phyloP scores from a whole-genome alignment of 2,113 vertebrate species.

The Daphoenositta chrysoptera region DNA sequence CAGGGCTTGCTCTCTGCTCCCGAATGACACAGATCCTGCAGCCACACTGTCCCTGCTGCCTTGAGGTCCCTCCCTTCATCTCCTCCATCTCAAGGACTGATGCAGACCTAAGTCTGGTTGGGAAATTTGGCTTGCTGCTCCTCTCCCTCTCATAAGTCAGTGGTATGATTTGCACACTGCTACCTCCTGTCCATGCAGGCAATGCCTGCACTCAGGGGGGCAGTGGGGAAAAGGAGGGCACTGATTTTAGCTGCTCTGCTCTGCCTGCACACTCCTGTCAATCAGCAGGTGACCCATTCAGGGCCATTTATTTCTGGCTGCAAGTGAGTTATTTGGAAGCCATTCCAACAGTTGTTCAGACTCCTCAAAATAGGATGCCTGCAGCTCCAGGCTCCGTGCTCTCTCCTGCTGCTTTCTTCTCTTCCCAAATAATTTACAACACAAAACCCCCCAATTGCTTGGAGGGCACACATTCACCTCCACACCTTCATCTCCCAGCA shows the following conservation, averaged over 20 bases:
- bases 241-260: slow-evolving; percentile 29
- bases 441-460: background rate
- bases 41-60: rapidly evolving
- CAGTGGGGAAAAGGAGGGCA: background rate
- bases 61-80: rapidly evolving
- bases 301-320: slow-evolving; percentile 70
- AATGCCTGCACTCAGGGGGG: background rate
- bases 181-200: background rate
- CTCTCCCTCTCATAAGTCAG: background rate
- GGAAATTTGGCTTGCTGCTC: background rate
- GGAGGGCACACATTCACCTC: background rate
- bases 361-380: slow-evolving; percentile 60
- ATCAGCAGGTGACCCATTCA: slow-evolving; percentile 58
- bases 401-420: slow-evolving; percentile 21
- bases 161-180: background rate
- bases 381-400: slow-evolving; percentile 20
- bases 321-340: slow-evolving; percentile 53
- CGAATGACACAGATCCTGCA: background rate
- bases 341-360: slow-evolving; percentile 61
- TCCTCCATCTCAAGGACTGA: background rate
- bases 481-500: background rate
- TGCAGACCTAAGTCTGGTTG: background rate
- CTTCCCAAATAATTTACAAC: slow-evolving; percentile 4
- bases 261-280: slow-evolving; percentile 40
- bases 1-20: background rate